Evolutionary conservation across 2,113 vertebrate species (phyloP), one percentile per base, ranked within the genome.

Genomic region (Chaetodon auriga): DNA sequence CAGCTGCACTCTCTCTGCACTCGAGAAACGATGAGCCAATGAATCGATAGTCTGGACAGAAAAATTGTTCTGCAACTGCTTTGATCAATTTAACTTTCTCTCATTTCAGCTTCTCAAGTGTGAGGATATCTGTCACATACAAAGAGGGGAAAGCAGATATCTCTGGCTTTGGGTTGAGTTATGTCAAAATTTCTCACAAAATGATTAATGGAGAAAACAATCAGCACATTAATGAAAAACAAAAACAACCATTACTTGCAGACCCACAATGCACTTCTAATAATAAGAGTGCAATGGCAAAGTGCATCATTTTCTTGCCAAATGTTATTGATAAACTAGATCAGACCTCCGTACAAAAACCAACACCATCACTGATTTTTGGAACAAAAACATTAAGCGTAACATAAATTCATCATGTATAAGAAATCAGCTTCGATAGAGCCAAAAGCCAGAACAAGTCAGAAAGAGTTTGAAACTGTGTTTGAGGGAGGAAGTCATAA

Each of bases 401-500:
- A 25, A 11, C 46, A 30, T 51, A 16, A 60, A 45, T n/a, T 35
- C 14, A 21, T 13, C 11, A 25, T 7, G 19, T 11, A 1, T 14
- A 35, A 65, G 4, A 71, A 19, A 66, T 14, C 8, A 54, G 19
- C 38, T 53, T 65, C 64, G 14, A 19, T 15, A 6, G 8, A 41
- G 43, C 23, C 16, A 70, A 30, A 53, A 53, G 4, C 12, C 30
- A 55, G 9, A 48, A 10, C 1, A 51, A 25, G 13, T 83, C 43
- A 60, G 38, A 36, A 65, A 60, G 61, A 75, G 18, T n/a, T 55
- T 69, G 12, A 57, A 68, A 30, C 35, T 53, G 38, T 54, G 9
- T 54, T 9, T 30, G n/a, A 62, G 25, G 43, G 46, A 62, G 2
- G 13, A 65, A 68, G 43, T 46, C 11, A 69, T 83, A 68, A 79